These are phyloP conservation scores for Eulacestoma nigropectus DNA, from an alignment of 2,113 vertebrate species.

Conservation along the genomic window DNA sequence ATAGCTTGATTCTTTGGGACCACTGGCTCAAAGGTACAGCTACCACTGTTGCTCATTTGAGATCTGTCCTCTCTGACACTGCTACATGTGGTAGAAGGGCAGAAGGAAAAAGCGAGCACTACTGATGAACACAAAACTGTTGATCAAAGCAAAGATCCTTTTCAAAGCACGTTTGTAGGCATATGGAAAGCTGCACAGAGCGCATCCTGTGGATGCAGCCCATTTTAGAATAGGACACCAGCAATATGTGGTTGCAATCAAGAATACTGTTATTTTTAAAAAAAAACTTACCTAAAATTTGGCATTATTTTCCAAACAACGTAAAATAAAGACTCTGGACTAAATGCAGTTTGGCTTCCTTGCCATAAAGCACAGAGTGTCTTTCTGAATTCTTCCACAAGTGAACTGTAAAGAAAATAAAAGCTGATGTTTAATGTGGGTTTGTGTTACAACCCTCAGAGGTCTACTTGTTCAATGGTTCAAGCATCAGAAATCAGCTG, in stretches of 20 bases:
- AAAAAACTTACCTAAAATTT: slow-evolving; percentile 88
- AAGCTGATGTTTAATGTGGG: not conserved
- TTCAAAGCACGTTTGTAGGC: not conserved
- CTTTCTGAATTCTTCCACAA: slow-evolving; percentile 98
- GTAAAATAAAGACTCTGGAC: slow-evolving; percentile 95
- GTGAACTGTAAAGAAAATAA: slow-evolving; percentile 75
- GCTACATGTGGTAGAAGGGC: not conserved
- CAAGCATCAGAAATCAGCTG: not conserved
- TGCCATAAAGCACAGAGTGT: slow-evolving; percentile 96
- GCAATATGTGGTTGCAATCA: not conserved
- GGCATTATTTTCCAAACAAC: slow-evolving; percentile 99
- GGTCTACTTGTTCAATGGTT: not conserved
- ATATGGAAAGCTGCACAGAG: not conserved
- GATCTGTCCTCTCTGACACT: not conserved
- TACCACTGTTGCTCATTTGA: not conserved
- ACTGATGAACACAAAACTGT: not conserved
- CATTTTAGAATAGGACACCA: not conserved
- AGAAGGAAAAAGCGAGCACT: not conserved
- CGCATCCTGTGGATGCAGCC: not conserved
- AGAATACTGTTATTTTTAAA: not conserved
- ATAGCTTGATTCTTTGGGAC: not conserved
- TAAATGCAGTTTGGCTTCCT: slow-evolving; percentile 93
- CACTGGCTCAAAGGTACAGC: not conserved
- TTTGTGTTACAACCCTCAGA: not conserved
- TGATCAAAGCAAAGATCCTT: not conserved